These are phyloP conservation scores for Strongylocentrotus purpuratus DNA, from an alignment of 35 echinoderm and acorn worm genomes.

Conservation along the genomic window DNA sequence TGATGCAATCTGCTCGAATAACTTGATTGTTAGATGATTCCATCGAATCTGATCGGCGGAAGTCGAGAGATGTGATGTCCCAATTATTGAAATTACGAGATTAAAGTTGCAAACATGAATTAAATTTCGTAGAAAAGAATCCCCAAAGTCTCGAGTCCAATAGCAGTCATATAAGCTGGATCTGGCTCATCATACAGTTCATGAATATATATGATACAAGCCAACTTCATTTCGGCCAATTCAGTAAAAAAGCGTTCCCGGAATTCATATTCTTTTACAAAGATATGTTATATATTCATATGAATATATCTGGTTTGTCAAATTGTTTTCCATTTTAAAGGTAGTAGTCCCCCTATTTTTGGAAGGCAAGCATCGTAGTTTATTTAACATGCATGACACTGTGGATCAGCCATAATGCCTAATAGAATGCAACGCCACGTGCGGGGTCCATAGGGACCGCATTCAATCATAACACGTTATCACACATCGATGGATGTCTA, in stretches of 20 bases:
- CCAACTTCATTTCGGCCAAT: neutral
- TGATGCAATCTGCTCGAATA: neutral
- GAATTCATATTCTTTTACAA: neutral
- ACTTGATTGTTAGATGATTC: neutral
- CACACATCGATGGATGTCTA: neutral
- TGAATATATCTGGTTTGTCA: neutral
- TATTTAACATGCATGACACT: neutral
- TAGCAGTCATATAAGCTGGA: no score
- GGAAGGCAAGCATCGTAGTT: neutral
- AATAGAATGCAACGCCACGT: neutral
- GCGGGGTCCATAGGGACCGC: neutral
- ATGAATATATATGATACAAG: no score
- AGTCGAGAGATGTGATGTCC: neutral
- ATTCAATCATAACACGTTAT: conserved; percentile 13
- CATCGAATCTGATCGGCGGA: neutral
- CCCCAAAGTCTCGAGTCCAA: no score
- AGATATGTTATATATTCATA: no score
- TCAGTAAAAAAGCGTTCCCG: neutral
- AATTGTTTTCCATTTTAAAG: neutral
- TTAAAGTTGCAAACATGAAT: neutral
- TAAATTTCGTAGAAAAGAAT: no score
- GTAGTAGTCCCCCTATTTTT: neutral
- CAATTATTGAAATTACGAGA: neutral
- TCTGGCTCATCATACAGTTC: no score
- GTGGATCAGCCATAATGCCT: neutral